Evolutionary conservation across 1,140 invertebrate genomes (phyloP).

Genomic region (Nephotettix cincticeps): DNA sequence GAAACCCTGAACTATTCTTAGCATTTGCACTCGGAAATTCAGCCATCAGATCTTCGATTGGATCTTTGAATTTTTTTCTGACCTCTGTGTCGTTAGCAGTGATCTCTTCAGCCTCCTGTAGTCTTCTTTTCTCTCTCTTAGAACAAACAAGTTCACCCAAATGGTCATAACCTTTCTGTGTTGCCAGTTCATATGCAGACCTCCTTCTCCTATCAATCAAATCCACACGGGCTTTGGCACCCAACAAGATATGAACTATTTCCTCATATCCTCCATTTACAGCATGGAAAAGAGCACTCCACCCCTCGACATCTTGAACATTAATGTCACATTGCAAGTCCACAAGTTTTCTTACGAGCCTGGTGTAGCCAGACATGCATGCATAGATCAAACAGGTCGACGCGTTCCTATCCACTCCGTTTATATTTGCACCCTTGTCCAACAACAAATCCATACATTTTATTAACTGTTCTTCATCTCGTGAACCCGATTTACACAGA

Average conservation of each 20-base stretch:
- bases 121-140: conserved; percentile 33
- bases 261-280: conserved; percentile 47
- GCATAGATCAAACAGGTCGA: conserved; percentile 52
- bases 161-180: conserved; percentile 46
- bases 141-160: conserved; percentile 48
- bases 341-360: conserved; percentile 47
- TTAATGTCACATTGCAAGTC: conserved; percentile 44
- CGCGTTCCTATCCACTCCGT: conserved; percentile 48
- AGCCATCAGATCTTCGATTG: conserved; percentile 44
- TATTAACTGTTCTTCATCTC: conserved; percentile 21
- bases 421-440: conserved; percentile 41
- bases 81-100: background rate
- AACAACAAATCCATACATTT: conserved; percentile 27
- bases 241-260: conserved; percentile 48
- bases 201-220: conserved; percentile 48
- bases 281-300: conserved; percentile 53
- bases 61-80: conserved; percentile 40
- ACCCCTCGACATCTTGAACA: conserved; percentile 50
- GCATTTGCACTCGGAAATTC: conserved; percentile 45
- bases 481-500: conserved; percentile 24
- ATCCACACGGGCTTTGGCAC: conserved; percentile 44
- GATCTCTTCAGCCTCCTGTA: conserved; percentile 20
- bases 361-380: conserved; percentile 47
- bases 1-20: conserved; percentile 43
- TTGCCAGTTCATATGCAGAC: conserved; percentile 49